Conservation (phyloP, 2,888 invertebrate species). For the Caenorhabditis becei region DNA sequence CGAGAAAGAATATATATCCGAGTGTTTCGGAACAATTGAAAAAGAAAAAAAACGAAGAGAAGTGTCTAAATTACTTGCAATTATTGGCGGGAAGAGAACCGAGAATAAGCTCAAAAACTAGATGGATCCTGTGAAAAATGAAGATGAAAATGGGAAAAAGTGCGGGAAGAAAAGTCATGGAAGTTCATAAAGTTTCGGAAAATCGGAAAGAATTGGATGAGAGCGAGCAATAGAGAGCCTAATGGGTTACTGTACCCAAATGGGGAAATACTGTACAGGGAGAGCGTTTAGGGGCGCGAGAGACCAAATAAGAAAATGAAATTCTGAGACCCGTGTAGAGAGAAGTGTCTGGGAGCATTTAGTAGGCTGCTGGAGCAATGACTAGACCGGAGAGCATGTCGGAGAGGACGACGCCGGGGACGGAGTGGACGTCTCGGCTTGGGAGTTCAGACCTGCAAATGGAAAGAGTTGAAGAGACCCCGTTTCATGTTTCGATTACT, state of each 20-base stretch:
- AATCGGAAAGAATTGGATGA: constrained; percentile 3
- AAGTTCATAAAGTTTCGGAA: constrained; percentile 31
- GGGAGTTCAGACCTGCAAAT: constrained; percentile 49
- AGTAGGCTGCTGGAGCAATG: constrained; percentile 21
- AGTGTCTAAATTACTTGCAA: constrained; percentile 37
- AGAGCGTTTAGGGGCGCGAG: neutral
- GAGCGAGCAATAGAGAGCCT: constrained; percentile 24
- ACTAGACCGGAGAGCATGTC: constrained; percentile 37
- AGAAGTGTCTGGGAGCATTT: constrained; percentile 1
- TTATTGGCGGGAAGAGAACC: constrained; percentile 45
- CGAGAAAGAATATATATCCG: neutral
- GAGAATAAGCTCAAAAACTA: constrained; percentile 53
- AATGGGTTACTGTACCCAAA: constrained; percentile 50
- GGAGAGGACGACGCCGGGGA: constrained; percentile 47
- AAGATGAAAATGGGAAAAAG: neutral
- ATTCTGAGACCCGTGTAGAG: constrained; percentile 9
- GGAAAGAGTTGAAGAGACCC: neutral
- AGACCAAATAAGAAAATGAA: constrained; percentile 43
- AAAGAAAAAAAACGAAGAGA: neutral
- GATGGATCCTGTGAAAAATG: constrained; percentile 37
- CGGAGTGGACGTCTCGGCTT: constrained; percentile 44
- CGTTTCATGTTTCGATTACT: neutral
- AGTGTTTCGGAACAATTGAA: neutral
- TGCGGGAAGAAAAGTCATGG: constrained; percentile 10
- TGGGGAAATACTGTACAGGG: constrained; percentile 42